These are phyloP conservation scores for Agrilus mali DNA, from an alignment of 2,888 invertebrate genomes.

Conservation along the genomic window DNA sequence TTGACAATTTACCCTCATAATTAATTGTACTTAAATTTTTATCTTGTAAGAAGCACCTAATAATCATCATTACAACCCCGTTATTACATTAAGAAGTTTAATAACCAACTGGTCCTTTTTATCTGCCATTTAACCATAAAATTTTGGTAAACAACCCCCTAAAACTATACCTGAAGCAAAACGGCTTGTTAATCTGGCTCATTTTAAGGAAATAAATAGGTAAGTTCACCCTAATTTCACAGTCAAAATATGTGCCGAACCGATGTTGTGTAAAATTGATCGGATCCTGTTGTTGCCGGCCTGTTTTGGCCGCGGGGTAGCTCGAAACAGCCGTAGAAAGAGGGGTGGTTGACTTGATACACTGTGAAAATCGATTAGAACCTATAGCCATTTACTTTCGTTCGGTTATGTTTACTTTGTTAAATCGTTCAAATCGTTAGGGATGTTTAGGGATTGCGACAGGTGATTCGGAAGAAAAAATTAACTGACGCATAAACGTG, in stretches of 20 bases:
- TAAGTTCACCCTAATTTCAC: slow-evolving; percentile 13
- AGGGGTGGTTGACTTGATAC: slow-evolving; percentile 9
- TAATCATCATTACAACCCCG: too few relatives aligned
- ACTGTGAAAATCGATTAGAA: slow-evolving; percentile 14
- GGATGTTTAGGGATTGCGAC: background rate
- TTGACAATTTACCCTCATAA: too few relatives aligned
- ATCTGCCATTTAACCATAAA: too few relatives aligned
- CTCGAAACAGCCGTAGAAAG: slow-evolving; percentile 2
- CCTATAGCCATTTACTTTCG: slow-evolving; percentile 10
- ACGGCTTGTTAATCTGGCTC: slow-evolving; percentile 4
- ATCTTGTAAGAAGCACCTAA: too few relatives aligned
- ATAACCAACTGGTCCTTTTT: too few relatives aligned
- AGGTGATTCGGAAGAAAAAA: background rate
- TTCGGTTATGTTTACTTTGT: slow-evolving; percentile 8
- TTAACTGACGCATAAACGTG: background rate
- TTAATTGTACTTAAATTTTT: too few relatives aligned
- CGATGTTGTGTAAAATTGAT: slow-evolving; percentile 36
- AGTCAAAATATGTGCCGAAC: slow-evolving; percentile 18
- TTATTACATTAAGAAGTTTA: too few relatives aligned
- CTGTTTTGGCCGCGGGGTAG: slow-evolving; percentile 12
- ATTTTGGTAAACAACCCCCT: background rate
- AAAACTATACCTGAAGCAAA: slow-evolving; percentile 3
- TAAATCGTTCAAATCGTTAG: slow-evolving; percentile 5
- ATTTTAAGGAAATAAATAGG: slow-evolving; percentile 9
- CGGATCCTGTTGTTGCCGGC: slow-evolving; percentile 25